Percentiles rank a stretch among this genome's conserved stretches.
Evolutionary conservation across 2,797 vertebrate species (phyloP).

Genomic region (Poecilia picta): DNA sequence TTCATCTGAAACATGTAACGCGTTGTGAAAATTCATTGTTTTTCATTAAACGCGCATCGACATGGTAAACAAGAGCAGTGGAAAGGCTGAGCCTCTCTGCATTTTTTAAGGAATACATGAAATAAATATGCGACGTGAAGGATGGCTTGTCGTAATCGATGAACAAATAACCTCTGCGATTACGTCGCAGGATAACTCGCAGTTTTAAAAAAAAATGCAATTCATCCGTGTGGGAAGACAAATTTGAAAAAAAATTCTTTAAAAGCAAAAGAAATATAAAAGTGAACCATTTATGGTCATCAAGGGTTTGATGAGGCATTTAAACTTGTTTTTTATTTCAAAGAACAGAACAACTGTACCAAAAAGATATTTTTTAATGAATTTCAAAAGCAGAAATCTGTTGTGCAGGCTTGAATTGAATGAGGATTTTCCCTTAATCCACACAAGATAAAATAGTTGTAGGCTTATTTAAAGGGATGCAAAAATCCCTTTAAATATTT

Average conservation of each 20-base stretch:
- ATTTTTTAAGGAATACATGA: conserved; percentile 20
- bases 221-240: neutral
- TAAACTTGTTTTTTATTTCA: neutral
- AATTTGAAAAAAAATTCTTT: neutral
- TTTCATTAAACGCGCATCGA: neutral
- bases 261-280: neutral
- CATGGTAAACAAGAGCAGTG: conserved; percentile 17
- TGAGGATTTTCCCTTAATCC: neutral
- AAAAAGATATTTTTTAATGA: neutral
- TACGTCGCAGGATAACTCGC: neutral
- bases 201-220: neutral
- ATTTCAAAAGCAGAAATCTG: neutral
- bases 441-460: neutral
- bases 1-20: neutral
- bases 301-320: neutral
- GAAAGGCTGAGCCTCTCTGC: conserved; percentile 12
- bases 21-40: neutral
- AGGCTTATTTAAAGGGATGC: neutral
- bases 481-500: neutral
- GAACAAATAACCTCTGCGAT: conserved; percentile 21
- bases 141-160: conserved; percentile 46
- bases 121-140: conserved; percentile 36
- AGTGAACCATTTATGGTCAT: neutral
- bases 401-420: neutral
- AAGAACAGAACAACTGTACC: neutral